Evolutionary conservation across 2,888 invertebrate species (phyloP).

Genomic region (Dryocosmus kuriphilus): DNA sequence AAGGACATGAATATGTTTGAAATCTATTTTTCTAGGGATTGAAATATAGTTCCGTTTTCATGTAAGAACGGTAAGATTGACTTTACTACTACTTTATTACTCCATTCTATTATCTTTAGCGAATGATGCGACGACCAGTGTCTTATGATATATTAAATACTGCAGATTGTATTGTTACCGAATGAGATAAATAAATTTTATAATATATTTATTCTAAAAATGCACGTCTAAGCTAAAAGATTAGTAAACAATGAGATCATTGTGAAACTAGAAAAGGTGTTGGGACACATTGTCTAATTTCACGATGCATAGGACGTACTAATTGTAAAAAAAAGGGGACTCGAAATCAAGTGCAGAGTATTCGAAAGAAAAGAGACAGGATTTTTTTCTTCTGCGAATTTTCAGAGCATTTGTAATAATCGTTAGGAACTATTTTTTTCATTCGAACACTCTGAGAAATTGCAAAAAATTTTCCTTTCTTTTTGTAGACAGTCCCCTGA

Average conservation of each 20-base stretch:
- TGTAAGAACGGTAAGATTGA: background rate
- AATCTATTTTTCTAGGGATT: background rate
- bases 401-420: background rate
- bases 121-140: constrained; percentile 3
- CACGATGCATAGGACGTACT: background rate
- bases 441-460: background rate
- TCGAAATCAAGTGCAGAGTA: background rate
- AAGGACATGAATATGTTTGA: background rate
- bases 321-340: background rate
- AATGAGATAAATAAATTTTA: constrained; percentile 69
- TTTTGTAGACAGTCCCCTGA: background rate
- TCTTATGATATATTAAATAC: constrained; percentile 57
- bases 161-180: constrained; percentile 62
- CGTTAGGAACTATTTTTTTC: background rate
- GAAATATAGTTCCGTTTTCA: background rate
- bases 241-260: background rate
- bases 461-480: background rate
- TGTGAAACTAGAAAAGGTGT: background rate
- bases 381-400: background rate
- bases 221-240: constrained; percentile 31
- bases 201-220: constrained; percentile 62
- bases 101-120: background rate
- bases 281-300: background rate
- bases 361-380: background rate
- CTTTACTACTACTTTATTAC: too few species aligned